Evolutionary conservation across 2,113 vertebrate species (phyloP), one percentile per base, ranked within the genome.

Genomic region (Macheiramphus alcinus): DNA sequence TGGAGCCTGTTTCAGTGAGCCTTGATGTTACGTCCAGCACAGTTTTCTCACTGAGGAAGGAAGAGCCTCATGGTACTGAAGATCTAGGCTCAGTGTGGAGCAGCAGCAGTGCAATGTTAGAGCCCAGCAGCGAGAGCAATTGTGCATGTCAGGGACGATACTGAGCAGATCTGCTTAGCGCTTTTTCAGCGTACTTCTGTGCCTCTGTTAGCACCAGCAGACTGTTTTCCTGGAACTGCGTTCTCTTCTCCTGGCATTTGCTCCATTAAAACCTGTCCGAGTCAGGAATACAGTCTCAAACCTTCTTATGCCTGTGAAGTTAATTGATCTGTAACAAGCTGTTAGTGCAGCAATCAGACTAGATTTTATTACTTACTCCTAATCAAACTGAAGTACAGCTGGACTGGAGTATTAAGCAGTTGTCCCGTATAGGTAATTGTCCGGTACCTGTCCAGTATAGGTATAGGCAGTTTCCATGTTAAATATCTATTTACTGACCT

Each of bases 71-170:
- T 42, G 31, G 19, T 62, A 15, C 47, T 43, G 73, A 14, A 47
- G 16, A 2, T 42, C 10, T 43, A 27, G 58, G 56, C 62, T 76
- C 22, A 11, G 16, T 3, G 5, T 17, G 43, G 47, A 80, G 45
- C 34, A 36, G 58, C 40, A 26, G 45, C 34, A 45, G 55, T 1
- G 0, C 25, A 27, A 6, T 6, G 38, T n/a, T 43, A 53, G 45
- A 55, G 34, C 68, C 67, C 45, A 2, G 40, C 15, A 36, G 36
- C 0, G 2, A 36, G 43, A 73, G 32, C 9, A 16, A 0, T 27
- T 22, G 25, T 22, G 53, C 16, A 2, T 29, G 27, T 12, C 13
- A 2, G 62, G 74, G 48, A 3, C 0, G 0, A 12, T 16, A 4
- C 53, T 45, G n/a, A 55, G 81, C 36, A 38, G 50, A 31, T 50